phyloP scores from a whole-genome alignment of 2,888 invertebrate genomes.

The Mimumesa dahlbomi region DNA sequence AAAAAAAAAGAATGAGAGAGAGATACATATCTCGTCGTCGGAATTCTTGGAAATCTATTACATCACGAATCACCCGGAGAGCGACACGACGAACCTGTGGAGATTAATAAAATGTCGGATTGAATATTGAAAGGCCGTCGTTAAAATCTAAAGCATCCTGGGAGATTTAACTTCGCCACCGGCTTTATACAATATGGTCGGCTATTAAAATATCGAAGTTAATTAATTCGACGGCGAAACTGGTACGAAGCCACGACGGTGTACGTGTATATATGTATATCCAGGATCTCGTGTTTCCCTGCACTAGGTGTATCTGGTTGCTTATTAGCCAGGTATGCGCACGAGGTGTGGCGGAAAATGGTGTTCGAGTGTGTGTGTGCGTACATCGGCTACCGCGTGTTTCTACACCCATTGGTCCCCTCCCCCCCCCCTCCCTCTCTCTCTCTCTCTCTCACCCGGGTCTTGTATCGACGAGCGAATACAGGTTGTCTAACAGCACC shows the following conservation, averaged over 20 bases:
- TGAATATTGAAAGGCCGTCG: background rate
- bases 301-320: conserved; percentile 30
- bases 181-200: background rate
- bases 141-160: background rate
- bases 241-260: conserved; percentile 2
- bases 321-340: conserved; percentile 50
- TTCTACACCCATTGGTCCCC: conserved; percentile 6
- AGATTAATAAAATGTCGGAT: too few relatives aligned
- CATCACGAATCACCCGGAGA: too few relatives aligned
- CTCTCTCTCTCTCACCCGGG: too few relatives aligned
- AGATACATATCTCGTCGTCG: too few relatives aligned
- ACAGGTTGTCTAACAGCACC: conserved; percentile 39
- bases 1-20: too few relatives aligned
- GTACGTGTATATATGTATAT: conserved; percentile 5
- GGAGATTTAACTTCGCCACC: too few relatives aligned
- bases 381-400: conserved; percentile 17
- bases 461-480: conserved; percentile 7
- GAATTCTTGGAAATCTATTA: too few relatives aligned
- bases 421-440: too few relatives aligned
- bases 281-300: conserved; percentile 24
- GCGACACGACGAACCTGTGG: too few relatives aligned
- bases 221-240: conserved; percentile 15
- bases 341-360: conserved; percentile 45
- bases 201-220: conserved; percentile 15
- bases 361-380: conserved; percentile 8